Percentiles rank a stretch among this genome's conserved stretches.
Evolutionary conservation across 2,888 invertebrate species (phyloP).

Genomic region (Schizaphis graminum): DNA sequence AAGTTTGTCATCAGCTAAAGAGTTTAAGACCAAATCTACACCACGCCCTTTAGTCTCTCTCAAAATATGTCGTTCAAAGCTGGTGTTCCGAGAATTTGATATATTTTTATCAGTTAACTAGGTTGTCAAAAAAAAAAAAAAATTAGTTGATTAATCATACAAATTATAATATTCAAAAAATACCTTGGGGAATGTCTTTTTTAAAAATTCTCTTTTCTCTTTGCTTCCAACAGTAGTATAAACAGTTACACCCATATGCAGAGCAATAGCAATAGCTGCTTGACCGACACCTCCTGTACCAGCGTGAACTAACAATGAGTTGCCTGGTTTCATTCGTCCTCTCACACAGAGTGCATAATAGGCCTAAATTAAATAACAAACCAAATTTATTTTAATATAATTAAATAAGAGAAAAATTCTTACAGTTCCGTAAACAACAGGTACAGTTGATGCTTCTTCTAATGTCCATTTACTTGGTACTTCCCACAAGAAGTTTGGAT

Average conservation of each 20-base stretch:
- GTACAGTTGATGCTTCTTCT: slow-evolving; percentile 92
- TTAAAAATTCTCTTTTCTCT: slow-evolving; percentile 90
- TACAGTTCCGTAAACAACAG: slow-evolving; percentile 92
- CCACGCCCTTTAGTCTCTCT: slow-evolving; percentile 89
- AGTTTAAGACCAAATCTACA: slow-evolving; percentile 95
- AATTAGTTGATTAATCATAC: background rate
- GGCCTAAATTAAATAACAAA: slow-evolving; percentile 71
- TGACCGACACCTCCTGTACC: slow-evolving; percentile 97
- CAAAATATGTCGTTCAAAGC: slow-evolving; percentile 91
- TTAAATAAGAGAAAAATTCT: slow-evolving; percentile 67
- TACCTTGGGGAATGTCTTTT: slow-evolving; percentile 83
- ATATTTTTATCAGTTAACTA: slow-evolving; percentile 83
- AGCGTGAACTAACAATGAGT: slow-evolving; percentile 90
- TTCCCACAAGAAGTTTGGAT: slow-evolving; percentile 88
- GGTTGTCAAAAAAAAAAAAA: background rate
- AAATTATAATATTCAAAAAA: background rate
- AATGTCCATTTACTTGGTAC: slow-evolving; percentile 90
- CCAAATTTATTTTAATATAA: background rate
- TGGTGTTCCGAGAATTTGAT: slow-evolving; percentile 91
- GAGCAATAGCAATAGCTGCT: slow-evolving; percentile 94
- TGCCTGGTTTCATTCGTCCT: slow-evolving; percentile 87
- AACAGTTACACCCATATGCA: slow-evolving; percentile 89
- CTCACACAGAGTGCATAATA: slow-evolving; percentile 92
- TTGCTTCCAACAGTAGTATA: slow-evolving; percentile 92
- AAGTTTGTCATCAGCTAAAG: slow-evolving; percentile 94